Conservation (phyloP, 2,797 vertebrate genomes). For the Halcyon chelicuti region DNA sequence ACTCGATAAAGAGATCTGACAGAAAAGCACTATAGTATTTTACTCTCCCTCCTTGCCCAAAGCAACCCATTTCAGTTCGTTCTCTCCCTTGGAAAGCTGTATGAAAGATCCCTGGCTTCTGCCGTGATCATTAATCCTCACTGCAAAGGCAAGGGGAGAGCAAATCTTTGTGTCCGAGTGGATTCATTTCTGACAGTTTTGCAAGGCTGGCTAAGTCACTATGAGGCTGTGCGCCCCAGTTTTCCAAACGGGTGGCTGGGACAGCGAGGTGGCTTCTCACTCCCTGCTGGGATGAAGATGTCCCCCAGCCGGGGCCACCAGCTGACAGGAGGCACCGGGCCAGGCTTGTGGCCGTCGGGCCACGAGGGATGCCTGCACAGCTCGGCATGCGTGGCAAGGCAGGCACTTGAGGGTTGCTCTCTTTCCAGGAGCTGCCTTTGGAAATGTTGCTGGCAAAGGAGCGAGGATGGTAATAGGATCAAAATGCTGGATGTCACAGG, state of each 20-base stretch:
- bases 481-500: not conserved
- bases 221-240: not conserved
- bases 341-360: not conserved
- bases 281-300: not conserved
- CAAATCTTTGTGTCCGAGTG: not conserved
- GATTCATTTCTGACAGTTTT: not conserved
- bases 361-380: accelerated
- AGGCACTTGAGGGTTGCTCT: not conserved
- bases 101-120: not conserved
- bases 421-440: not conserved
- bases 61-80: not conserved
- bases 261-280: not conserved
- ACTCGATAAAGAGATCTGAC: conserved; percentile 39
- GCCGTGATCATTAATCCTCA: not conserved
- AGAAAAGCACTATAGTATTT: conserved; percentile 45
- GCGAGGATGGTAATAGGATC: not conserved
- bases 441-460: not conserved
- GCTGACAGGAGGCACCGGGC: not conserved
- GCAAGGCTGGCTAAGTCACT: not conserved
- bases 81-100: not conserved
- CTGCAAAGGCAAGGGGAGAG: not conserved
- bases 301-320: not conserved
- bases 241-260: not conserved
- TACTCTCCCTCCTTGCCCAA: conserved; percentile 34
- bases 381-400: not conserved